phyloP scores from a whole-genome alignment of 2,888 invertebrate species.

The Temnothorax ravouxi region DNA sequence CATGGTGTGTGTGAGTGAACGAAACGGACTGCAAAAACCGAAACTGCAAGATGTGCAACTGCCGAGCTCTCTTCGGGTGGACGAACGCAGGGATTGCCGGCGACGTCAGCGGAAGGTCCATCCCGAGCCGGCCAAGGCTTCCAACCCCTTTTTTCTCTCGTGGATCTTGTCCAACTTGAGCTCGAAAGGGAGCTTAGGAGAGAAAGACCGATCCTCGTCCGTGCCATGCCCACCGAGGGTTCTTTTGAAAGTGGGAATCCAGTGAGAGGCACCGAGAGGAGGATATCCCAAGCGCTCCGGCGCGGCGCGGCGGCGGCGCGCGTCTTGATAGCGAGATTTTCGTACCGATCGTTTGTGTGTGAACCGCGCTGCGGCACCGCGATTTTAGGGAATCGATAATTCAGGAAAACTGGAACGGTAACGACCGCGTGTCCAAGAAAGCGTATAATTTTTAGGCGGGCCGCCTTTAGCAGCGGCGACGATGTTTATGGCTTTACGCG shows the following conservation, averaged over 20 bases:
- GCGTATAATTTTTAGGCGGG: slow-evolving; percentile 34
- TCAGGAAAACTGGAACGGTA: neutral
- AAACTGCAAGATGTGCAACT: slow-evolving; percentile 70
- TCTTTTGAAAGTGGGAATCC: slow-evolving; percentile 34
- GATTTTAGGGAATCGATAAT: slow-evolving; percentile 24
- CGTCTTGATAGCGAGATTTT: slow-evolving; percentile 24
- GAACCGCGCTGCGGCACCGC: neutral
- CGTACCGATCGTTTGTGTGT: slow-evolving; percentile 3
- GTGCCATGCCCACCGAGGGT: neutral
- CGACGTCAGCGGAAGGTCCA: slow-evolving; percentile 82
- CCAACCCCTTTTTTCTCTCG: slow-evolving; percentile 60
- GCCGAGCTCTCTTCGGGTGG: slow-evolving; percentile 69
- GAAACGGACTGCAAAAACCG: slow-evolving; percentile 54
- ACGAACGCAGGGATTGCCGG: slow-evolving; percentile 80
- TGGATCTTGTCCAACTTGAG: slow-evolving; percentile 72
- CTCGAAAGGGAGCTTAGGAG: slow-evolving; percentile 70
- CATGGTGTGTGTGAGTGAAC: slow-evolving; percentile 34
- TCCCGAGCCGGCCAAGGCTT: slow-evolving; percentile 50
- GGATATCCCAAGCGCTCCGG: neutral
- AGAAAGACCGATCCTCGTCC: slow-evolving; percentile 20
- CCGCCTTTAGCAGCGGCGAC: slow-evolving; percentile 39
- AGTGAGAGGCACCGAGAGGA: neutral
- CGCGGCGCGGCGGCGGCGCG: too few relatives aligned
- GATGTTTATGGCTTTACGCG: slow-evolving; percentile 36
- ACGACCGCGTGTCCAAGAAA: neutral